Conservation (phyloP, 2,888 invertebrate species). For the Ceraclea dissimilis region DNA sequence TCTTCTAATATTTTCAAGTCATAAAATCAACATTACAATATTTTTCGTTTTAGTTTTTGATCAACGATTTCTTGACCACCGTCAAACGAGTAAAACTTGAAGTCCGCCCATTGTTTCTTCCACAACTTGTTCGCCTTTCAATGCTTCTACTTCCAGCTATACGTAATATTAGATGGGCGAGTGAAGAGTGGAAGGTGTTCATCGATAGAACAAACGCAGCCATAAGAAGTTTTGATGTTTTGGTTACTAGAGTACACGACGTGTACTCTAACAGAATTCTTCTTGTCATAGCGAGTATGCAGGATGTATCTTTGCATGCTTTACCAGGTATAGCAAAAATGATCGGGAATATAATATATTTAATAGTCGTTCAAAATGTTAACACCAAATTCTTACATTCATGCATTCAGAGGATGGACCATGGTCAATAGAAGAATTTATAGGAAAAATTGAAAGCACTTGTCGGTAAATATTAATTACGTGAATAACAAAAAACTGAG, state of each 20-base stretch:
- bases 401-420: conserved; percentile 56
- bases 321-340: conserved; percentile 65
- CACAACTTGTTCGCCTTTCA: conserved; percentile 78
- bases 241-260: conserved; percentile 75
- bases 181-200: conserved; percentile 72
- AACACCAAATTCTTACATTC: conserved; percentile 24
- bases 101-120: conserved; percentile 82
- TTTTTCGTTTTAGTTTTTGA: conserved; percentile 56
- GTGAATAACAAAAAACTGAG: neutral
- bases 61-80: conserved; percentile 66
- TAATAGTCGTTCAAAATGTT: neutral
- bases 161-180: conserved; percentile 78
- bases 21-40: too few species aligned
- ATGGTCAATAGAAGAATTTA: conserved; percentile 82
- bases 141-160: conserved; percentile 77
- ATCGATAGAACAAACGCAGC: conserved; percentile 67
- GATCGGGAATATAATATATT: too few species aligned
- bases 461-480: conserved; percentile 49
- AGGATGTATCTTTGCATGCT: conserved; percentile 70
- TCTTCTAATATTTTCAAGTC: too few species aligned
- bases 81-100: conserved; percentile 74
- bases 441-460: conserved; percentile 73
- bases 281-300: conserved; percentile 81
- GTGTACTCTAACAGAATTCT: conserved; percentile 86
- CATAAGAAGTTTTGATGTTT: conserved; percentile 70